Evolutionary conservation across 1,140 invertebrate genomes (phyloP), one percentile per base, ranked within the genome.

Genomic region (Agraylea sexmaculata): DNA sequence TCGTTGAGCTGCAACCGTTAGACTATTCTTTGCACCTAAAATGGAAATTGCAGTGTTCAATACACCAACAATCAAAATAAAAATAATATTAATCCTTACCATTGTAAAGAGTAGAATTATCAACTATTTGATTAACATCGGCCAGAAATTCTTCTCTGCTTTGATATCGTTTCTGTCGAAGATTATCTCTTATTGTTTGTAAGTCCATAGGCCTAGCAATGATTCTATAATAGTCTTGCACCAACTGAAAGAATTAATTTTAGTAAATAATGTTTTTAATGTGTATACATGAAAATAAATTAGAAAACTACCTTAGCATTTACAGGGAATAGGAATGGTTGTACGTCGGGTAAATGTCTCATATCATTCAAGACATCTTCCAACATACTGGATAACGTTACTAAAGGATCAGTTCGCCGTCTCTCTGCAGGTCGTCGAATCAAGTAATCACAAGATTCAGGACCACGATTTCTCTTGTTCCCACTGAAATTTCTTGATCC

Each of bases 181-280:
- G 65, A 59, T 91, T 90, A 49, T 96, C 92, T 41, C 92, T 64
- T 43, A 99, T 96, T 0, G 87, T 92, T 63, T 97, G 93, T 23
- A 99, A 62, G 62, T 99, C 94, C 87, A 99, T 99, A 0, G 95
- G 95, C 40, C 83, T 74, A 25, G 80, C 77, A 6, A 99, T 74
- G 20, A 96, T 90, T 43, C 82, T 80, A 56, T 94, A 83, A 61
- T 99, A 99, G 68, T 97, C 92, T 0, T 87, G 83, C 5, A 96
- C 87, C 50, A 74, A 59, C 78, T 83, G 49, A 36, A 54, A 47
- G 50, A 32, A 43, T 39, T 42, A 25, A 6, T 6, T 7, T 6
- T 6, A 25, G 23, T 25, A 7, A 6, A 25, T 6, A 6, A 25
- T n/a, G n/a, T 7, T 25, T 25, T 7, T 25, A 25, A 25, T 7